phyloP scores from a whole-genome alignment of 2,888 invertebrate genomes.

The Kryphioiulus occultus region DNA sequence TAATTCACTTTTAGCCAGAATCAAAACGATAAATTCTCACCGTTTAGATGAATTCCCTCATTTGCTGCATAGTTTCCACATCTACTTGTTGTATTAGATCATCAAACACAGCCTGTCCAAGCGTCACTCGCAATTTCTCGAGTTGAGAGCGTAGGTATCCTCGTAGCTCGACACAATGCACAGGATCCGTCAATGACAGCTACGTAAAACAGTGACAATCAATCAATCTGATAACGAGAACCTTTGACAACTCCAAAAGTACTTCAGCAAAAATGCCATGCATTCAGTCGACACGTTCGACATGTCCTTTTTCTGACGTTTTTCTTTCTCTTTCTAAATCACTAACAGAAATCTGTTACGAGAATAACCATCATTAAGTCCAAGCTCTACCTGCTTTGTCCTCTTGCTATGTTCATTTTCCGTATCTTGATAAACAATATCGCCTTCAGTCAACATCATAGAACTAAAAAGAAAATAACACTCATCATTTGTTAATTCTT shows the following conservation, averaged over 20 bases:
- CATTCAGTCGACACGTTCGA: too few relatives aligned
- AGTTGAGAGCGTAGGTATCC: slow-evolving; percentile 68
- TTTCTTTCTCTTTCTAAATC: not conserved
- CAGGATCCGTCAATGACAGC: slow-evolving; percentile 77
- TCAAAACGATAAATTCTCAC: not conserved
- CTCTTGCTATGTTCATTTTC: slow-evolving; percentile 62
- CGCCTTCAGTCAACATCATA: slow-evolving; percentile 59
- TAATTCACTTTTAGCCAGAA: not conserved
- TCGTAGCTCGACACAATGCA: slow-evolving; percentile 76
- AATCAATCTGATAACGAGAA: too few relatives aligned
- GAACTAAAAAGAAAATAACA: too few relatives aligned
- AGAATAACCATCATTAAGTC: too few relatives aligned
- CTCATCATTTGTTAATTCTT: too few relatives aligned
- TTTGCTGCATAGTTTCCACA: slow-evolving; percentile 74
- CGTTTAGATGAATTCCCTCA: slow-evolving; percentile 59
- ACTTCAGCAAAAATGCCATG: too few relatives aligned
- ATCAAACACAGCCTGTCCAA: slow-evolving; percentile 80
- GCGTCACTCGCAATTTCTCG: slow-evolving; percentile 72
- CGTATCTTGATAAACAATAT: slow-evolving; percentile 58
- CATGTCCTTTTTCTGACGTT: not conserved
- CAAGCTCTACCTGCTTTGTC: slow-evolving; percentile 53
- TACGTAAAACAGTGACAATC: too few relatives aligned
- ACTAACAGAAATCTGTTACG: not conserved
- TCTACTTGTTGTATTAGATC: slow-evolving; percentile 77
- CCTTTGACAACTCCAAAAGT: too few relatives aligned